A percentile compares a stretch with the other conserved stretches of the same genome.
phyloP scores from a whole-genome alignment of 2,888 invertebrate species.

The Nomada lathburiana region DNA sequence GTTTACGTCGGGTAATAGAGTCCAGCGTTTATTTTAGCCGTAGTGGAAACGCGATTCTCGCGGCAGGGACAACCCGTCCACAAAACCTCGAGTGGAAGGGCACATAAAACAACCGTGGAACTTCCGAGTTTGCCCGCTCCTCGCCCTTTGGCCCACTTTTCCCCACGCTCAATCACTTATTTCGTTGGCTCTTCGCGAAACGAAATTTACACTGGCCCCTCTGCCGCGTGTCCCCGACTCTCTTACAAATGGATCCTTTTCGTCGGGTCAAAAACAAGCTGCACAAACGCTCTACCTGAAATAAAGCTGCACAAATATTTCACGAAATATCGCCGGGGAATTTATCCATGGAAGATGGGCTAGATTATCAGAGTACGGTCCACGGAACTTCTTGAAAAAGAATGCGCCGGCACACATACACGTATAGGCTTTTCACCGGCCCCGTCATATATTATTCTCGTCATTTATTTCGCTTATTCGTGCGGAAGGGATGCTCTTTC shows the following conservation, averaged over 20 bases:
- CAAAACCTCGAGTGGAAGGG: conserved; percentile 12
- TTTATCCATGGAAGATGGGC: background rate
- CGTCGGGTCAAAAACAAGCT: background rate
- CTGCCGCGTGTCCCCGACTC: background rate
- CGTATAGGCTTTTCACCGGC: background rate
- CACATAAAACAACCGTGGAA: conserved; percentile 47
- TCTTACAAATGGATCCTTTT: background rate
- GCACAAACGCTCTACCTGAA: background rate
- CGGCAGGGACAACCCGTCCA: conserved; percentile 1
- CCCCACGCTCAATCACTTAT: conserved; percentile 18
- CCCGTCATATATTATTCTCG: conserved; percentile 14
- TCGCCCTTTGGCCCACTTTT: conserved; percentile 12
- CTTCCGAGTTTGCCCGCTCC: conserved; percentile 18
- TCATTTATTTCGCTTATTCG: conserved; percentile 24
- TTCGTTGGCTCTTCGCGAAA: background rate
- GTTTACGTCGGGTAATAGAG: conserved; percentile 20
- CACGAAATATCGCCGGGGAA: background rate
- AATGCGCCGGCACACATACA: background rate
- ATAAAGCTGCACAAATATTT: background rate
- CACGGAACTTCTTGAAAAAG: background rate
- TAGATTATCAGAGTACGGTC: background rate
- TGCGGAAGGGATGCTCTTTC: conserved; percentile 1
- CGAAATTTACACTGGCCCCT: background rate
- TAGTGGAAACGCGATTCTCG: conserved; percentile 17
- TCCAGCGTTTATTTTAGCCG: conserved; percentile 35